Base-by-base conservation (phyloP, 2,888 invertebrate species). In the Dasysyrphus tricinctus region DNA sequence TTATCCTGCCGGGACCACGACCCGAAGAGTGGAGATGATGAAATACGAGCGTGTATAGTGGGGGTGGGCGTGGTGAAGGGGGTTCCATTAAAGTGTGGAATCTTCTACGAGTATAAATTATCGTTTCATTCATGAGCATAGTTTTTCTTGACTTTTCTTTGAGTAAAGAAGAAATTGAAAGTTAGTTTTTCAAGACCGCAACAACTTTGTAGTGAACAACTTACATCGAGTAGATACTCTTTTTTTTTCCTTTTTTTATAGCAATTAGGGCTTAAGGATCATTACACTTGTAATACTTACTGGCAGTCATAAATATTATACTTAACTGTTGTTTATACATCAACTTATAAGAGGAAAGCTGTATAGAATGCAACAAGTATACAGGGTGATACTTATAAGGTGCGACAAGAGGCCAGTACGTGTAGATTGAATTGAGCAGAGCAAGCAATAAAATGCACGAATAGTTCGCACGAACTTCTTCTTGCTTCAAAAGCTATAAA, bases 1-100 rank as follows among this genome's bases (percentile, higher is more conserved):
- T 69, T 54, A 51, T 69, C 9, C 57, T 51, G 19, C 54, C 14
- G 16, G 65, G 65, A 19, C 67, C 54, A 34, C 7, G 69, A 54
- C 37, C 54, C 51, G 39, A 39, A 54, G 49, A 49, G 49, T 19
- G 9, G 24, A 56, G 54, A 70, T 70, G 70, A 56, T 70, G 70
- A 56, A 32, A 49, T 67, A 49, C 34, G 65, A 65, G 32, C 32
- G 8, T 24, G 6, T 72, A 49, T 59, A 51, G 32, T 34, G 77
- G n/a, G 57, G 78, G 16, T 49, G 65, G 11, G 19, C 19, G 16
- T 24, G 29, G 29, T 24, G 24, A 24, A 14, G 1, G 29, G 51
- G 29, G 8, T 51, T n/a, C 65, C 56, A 82, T 86, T 86, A 86
- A 82, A 86, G 82, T 81, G 77, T 82, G 54, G 72, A 59, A 44